These are phyloP conservation scores for Neoascia interrupta DNA, from an alignment of 2,888 invertebrate species.

Conservation along the genomic window DNA sequence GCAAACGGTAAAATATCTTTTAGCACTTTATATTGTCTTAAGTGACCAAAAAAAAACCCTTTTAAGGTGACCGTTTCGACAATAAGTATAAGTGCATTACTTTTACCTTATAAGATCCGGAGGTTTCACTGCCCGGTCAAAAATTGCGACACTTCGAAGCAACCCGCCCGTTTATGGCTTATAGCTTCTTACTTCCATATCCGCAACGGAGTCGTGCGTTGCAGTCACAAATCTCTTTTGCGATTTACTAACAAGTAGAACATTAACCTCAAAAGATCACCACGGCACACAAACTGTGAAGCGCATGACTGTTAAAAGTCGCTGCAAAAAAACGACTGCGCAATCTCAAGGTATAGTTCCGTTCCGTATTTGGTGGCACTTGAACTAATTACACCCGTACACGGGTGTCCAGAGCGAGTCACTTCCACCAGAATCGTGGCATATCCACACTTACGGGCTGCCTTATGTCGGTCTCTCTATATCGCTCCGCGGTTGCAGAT, in stretches of 20 bases:
- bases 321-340: conserved; percentile 6
- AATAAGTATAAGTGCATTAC: too few species aligned
- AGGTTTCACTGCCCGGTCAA: too few species aligned
- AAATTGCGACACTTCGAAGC: too few species aligned
- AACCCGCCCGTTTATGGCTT: too few species aligned
- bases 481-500: conserved; percentile 43
- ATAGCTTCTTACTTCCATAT: conserved; percentile 22
- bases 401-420: conserved; percentile 45
- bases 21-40: too few species aligned
- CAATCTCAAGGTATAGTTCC: conserved; percentile 42
- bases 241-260: conserved; percentile 47
- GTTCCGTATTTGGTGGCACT: conserved; percentile 55
- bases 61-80: too few species aligned
- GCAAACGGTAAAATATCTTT: too few species aligned
- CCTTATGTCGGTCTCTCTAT: conserved; percentile 1
- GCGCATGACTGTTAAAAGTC: conserved; percentile 6
- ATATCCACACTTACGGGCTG: conserved; percentile 47
- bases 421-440: conserved; percentile 37
- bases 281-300: conserved; percentile 17
- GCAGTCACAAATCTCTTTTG: conserved; percentile 17
- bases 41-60: too few species aligned
- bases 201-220: conserved; percentile 26
- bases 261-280: conserved; percentile 65
- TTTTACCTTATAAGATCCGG: too few species aligned
- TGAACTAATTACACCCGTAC: conserved; percentile 56